Percentiles rank a stretch among this genome's conserved stretches.
Evolutionary conservation across 2,113 vertebrate genomes (phyloP).

Genomic region (Salvelinus sp.): DNA sequence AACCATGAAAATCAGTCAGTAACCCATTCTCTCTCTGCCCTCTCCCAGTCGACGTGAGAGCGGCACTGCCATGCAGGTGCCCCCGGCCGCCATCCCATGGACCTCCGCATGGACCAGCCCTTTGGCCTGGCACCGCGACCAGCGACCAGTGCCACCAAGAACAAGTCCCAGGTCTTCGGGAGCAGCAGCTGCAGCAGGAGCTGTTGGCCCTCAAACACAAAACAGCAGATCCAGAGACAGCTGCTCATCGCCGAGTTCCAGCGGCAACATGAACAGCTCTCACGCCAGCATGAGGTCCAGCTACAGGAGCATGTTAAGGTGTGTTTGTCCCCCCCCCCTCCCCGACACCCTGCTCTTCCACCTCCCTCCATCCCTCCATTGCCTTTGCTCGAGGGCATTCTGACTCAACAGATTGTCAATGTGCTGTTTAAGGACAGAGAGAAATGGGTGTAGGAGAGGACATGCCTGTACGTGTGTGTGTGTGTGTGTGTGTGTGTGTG

Average conservation of each 20-base stretch:
- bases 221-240: slow-evolving; percentile 97
- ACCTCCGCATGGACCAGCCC: slow-evolving; percentile 90
- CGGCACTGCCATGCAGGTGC: slow-evolving; percentile 87
- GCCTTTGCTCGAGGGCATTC: not conserved
- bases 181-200: slow-evolving; percentile 96
- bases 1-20: not conserved
- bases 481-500: slow-evolving; percentile 16
- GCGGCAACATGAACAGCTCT: slow-evolving; percentile 94
- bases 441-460: slow-evolving; percentile 6
- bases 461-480: slow-evolving; percentile 10
- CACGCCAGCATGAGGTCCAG: slow-evolving; percentile 92
- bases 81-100: slow-evolving; percentile 87
- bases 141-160: slow-evolving; percentile 40
- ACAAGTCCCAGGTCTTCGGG: slow-evolving; percentile 76
- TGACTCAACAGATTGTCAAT: slow-evolving; percentile 37
- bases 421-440: slow-evolving; percentile 32
- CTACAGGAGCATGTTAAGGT: slow-evolving; percentile 92
- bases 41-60: slow-evolving; percentile 87
- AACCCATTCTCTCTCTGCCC: not conserved
- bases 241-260: slow-evolving; percentile 96
- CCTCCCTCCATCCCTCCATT: not conserved
- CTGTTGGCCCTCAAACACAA: slow-evolving; percentile 94
- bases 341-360: not conserved
- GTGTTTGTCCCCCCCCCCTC: not conserved
- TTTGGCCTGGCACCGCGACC: slow-evolving; percentile 77